These are phyloP conservation scores for Haliclona indistincta DNA, from an alignment of 37 sponge, comb jelly and placozoan species.

Conservation along the genomic window DNA sequence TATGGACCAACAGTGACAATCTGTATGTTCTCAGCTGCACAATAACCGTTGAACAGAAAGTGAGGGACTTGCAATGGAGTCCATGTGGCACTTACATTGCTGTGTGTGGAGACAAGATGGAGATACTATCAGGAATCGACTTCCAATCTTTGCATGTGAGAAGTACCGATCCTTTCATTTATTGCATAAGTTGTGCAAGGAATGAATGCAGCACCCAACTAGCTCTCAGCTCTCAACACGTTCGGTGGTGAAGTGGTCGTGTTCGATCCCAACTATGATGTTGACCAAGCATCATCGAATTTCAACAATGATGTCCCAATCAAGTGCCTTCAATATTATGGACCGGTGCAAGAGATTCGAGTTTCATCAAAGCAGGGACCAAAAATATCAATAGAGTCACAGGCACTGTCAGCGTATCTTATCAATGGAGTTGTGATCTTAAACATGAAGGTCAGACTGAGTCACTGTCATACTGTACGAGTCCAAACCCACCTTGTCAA, in stretches of 20 bases:
- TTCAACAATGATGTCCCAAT: conserved; percentile 13
- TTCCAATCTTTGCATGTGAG: too few relatives aligned
- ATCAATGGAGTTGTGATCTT: conserved; percentile 35
- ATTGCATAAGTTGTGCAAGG: too few relatives aligned
- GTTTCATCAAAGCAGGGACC: background rate
- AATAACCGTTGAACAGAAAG: background rate
- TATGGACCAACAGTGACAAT: conserved; percentile 49
- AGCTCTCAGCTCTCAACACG: conserved; percentile 47
- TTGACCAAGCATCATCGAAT: conserved; percentile 12
- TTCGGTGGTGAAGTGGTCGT: conserved; percentile 41
- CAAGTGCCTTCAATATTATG: conserved; percentile 21
- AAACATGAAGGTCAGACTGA: background rate
- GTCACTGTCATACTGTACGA: too few relatives aligned
- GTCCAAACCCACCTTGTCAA: conserved; percentile 34
- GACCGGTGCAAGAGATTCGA: background rate
- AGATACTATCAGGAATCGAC: too few relatives aligned
- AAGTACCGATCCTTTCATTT: too few relatives aligned
- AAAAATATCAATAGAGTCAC: background rate
- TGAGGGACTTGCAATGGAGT: conserved; percentile 61
- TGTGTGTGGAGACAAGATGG: conserved; percentile 18
- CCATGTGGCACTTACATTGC: conserved; percentile 25
- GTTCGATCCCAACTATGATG: conserved; percentile 16
- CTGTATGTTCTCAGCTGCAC: conserved; percentile 24
- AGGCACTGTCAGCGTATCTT: conserved; percentile 34
- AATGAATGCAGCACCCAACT: too few relatives aligned